A percentile compares a stretch with the other conserved stretches of the same genome.
Conservation (phyloP, 2,113 vertebrate genomes). For the Ictalurus furcatus region DNA sequence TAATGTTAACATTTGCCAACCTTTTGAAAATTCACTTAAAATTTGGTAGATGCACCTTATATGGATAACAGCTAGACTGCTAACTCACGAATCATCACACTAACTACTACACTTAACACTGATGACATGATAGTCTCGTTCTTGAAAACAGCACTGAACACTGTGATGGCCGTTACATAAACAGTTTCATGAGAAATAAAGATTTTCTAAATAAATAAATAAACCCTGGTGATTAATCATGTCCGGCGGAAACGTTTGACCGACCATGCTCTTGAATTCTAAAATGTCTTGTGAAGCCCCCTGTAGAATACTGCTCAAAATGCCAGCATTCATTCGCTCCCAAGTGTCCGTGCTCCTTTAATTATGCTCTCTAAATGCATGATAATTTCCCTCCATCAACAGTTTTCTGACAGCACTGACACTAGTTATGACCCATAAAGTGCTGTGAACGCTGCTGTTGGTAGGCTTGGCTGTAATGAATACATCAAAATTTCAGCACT, state of each 20-base stretch:
- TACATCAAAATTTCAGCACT: slow-evolving; percentile 54
- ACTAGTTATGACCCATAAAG: slow-evolving; percentile 54
- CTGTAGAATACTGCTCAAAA: slow-evolving; percentile 37
- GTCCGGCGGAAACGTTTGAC: slow-evolving; percentile 3
- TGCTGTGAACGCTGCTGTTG: slow-evolving; percentile 26
- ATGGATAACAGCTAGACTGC: neutral
- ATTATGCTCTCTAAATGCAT: slow-evolving; percentile 54
- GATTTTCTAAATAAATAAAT: neutral
- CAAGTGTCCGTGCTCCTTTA: slow-evolving; percentile 46
- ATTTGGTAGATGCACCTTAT: neutral
- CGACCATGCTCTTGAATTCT: slow-evolving; percentile 13
- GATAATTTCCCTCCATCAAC: slow-evolving; percentile 54
- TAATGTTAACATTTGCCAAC: neutral
- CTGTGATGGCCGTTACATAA: neutral
- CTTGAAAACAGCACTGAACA: neutral
- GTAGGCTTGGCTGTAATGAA: slow-evolving; percentile 51
- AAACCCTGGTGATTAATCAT: slow-evolving; percentile 8
- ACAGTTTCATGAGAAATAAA: neutral
- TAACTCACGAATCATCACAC: neutral
- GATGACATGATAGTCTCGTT: neutral
- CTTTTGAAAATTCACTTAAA: neutral
- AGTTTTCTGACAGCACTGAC: slow-evolving; percentile 53
- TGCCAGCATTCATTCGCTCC: slow-evolving; percentile 34
- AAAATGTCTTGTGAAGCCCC: slow-evolving; percentile 4
- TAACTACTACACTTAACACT: neutral